Evolutionary conservation across 2,888 invertebrate genomes (phyloP).

Genomic region (Rhamnusium bicolor): DNA sequence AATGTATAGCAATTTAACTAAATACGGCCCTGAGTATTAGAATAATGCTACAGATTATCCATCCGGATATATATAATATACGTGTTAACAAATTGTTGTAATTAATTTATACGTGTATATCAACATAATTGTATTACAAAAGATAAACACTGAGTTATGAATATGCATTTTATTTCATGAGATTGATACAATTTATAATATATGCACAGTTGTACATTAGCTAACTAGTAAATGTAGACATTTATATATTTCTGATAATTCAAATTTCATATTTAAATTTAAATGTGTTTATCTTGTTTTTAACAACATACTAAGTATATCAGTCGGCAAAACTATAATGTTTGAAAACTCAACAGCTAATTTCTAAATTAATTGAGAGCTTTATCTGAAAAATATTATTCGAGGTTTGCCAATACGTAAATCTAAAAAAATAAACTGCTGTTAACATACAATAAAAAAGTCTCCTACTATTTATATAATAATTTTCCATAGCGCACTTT

Average conservation of each 20-base stretch:
- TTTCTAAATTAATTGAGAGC: neutral
- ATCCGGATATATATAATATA: conserved; percentile 9
- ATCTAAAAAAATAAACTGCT: no score
- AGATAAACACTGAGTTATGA: conserved; percentile 10
- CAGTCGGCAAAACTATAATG: neutral
- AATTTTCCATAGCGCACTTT: no score
- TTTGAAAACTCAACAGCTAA: neutral
- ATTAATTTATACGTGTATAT: conserved; percentile 2
- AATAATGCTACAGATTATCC: no score
- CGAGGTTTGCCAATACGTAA: no score
- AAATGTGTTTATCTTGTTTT: neutral
- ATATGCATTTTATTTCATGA: conserved; percentile 2
- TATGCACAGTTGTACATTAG: neutral
- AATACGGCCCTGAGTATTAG: no score
- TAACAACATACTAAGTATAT: neutral
- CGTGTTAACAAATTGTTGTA: conserved; percentile 4
- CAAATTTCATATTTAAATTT: neutral
- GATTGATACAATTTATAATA: neutral
- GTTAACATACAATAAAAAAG: no score
- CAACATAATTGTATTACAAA: conserved; percentile 4
- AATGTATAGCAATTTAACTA: no score
- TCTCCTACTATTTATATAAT: no score
- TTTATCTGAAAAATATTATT: neutral
- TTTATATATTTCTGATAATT: neutral
- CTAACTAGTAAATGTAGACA: neutral